These are phyloP conservation scores for Apis florea DNA, from an alignment of 1,140 invertebrate species.

Conservation along the genomic window DNA sequence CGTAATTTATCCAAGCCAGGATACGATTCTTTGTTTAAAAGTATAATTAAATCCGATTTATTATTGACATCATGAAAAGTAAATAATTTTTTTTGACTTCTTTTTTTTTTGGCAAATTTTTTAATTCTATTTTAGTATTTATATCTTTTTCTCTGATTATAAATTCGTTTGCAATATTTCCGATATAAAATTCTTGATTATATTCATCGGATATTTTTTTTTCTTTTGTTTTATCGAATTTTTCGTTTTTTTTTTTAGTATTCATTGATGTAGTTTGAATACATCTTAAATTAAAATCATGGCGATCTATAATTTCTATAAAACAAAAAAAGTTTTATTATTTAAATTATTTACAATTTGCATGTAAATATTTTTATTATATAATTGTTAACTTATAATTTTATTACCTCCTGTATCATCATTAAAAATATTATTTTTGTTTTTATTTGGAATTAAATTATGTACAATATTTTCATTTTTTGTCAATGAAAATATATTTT, in stretches of 20 bases:
- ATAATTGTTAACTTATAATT: background rate
- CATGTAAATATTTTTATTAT: background rate
- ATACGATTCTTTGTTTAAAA: constrained; percentile 61
- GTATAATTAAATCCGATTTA: constrained; percentile 54
- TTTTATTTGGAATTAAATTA: background rate
- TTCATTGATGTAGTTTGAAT: background rate
- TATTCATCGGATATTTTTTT: background rate
- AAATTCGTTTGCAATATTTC: background rate
- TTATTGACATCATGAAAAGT: constrained; percentile 47
- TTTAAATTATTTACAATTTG: background rate
- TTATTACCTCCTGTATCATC: constrained; percentile 40
- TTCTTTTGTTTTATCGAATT: background rate
- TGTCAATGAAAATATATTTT: background rate
- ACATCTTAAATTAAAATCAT: constrained; percentile 8
- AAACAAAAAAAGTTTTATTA: constrained; percentile 1
- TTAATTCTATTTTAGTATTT: background rate
- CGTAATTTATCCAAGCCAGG: constrained; percentile 66
- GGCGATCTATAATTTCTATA: constrained; percentile 47
- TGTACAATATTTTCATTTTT: background rate
- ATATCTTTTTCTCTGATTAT: background rate
- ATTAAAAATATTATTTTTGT: background rate
- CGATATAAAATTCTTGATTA: background rate
- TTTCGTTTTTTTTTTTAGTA: background rate
- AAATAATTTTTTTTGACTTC: background rate
- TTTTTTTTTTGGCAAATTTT: background rate